phyloP scores from a whole-genome alignment of 2,797 vertebrate genomes.

The Phrynocephalus forsythii region DNA sequence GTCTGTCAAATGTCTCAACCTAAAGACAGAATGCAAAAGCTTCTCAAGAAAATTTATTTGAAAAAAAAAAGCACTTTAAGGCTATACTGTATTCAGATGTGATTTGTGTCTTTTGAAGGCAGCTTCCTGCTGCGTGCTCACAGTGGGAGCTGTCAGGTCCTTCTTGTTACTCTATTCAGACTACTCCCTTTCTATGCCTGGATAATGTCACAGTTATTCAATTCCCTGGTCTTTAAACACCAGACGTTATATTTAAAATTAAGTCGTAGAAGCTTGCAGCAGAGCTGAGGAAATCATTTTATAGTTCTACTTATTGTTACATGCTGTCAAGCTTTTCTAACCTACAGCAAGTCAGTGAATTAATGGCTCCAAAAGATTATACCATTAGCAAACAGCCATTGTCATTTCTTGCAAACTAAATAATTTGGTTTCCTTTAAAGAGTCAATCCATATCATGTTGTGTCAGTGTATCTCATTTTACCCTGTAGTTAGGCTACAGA shows the following conservation, averaged over 20 bases:
- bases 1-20: neutral
- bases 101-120: constrained; percentile 26
- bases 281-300: constrained; percentile 18
- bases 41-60: neutral
- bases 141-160: constrained; percentile 34
- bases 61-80: constrained; percentile 39
- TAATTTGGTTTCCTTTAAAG: too few relatives aligned
- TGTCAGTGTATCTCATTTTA: too few relatives aligned
- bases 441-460: too few relatives aligned
- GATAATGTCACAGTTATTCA: constrained; percentile 29
- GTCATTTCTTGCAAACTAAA: too few relatives aligned
- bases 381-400: too few relatives aligned
- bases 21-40: neutral
- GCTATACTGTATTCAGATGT: neutral
- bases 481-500: neutral
- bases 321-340: too few relatives aligned
- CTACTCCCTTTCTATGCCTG: neutral
- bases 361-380: too few relatives aligned
- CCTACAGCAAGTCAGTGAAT: too few relatives aligned
- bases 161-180: constrained; percentile 36
- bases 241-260: neutral
- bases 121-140: constrained; percentile 17
- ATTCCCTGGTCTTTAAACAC: constrained; percentile 25
- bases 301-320: fast-evolving
- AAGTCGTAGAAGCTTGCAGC: constrained; percentile 12